Evolutionary conservation across 2,888 invertebrate genomes (phyloP), one percentile per base, ranked within the genome.

Genomic region (Osedax frankpressi): DNA sequence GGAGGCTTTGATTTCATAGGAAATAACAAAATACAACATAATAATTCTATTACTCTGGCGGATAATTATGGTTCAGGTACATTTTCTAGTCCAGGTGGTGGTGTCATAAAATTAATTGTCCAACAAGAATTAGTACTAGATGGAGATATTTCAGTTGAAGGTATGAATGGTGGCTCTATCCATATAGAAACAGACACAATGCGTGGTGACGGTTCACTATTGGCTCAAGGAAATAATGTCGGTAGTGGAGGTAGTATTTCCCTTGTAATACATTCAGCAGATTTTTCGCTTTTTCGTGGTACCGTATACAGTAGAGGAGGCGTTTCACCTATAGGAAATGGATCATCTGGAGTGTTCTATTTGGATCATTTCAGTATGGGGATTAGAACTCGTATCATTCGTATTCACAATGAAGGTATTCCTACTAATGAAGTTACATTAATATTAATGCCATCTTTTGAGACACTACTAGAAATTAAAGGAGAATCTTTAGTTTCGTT

Each of bases 121-220:
- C 14, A 24, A 2, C 27, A 26, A 11, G 11, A n/a, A 2, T 25
- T 28, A 73, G 76, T 11, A 44, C 28, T 80, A 30, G 79, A 80
- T 74, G 80, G 80, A 19, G 30, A 30, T 3, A 1, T 80, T 14
- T 11, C 24, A n/a, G 78, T 77, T 3, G 75, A 79, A 60, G 77
- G 76, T 14, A 72, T 74, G 3, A 76, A 76, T 74, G 79, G 79
- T 25, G 78, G 78, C 14, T 79, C 78, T 30, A 76, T 80, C 0
- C 68, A 71, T 67, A 75, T 80, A n/a, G 62, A 60, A 1, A 76
- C 78, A 6, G 60, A 67, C 3, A 70, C 73, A 2, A 24, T 80
- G 63, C 68, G 73, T 30, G 80, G 80, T 6, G 75, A 79, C 76
- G 80, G 80, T n/a, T 74, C 62, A 6, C 72, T 80, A 28, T 77